A percentile compares a stretch with the other conserved stretches of the same genome.
phyloP scores from a whole-genome alignment of 2,888 invertebrate species.

The Creontiades dilutus region DNA sequence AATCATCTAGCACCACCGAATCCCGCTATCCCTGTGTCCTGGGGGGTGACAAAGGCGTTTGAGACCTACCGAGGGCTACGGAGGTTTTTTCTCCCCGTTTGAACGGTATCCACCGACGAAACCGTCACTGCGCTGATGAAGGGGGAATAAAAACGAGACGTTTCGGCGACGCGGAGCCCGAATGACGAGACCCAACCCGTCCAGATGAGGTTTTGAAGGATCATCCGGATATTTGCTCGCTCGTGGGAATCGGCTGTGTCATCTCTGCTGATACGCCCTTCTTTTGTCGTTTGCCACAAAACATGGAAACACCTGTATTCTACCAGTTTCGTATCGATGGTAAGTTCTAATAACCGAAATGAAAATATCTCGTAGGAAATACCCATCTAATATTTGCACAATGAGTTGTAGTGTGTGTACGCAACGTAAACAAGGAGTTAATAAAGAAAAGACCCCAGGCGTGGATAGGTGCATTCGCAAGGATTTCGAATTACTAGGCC shows the following conservation, averaged over 20 bases:
- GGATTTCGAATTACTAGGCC: too few relatives aligned
- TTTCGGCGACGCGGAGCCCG: neutral
- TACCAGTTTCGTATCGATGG: too few relatives aligned
- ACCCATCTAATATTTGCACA: too few relatives aligned
- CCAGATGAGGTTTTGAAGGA: neutral
- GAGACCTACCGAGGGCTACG: neutral
- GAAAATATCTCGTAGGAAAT: too few relatives aligned
- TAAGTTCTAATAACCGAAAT: too few relatives aligned
- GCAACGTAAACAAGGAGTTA: too few relatives aligned
- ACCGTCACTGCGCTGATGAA: neutral
- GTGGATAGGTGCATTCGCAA: too few relatives aligned
- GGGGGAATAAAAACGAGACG: constrained; percentile 1
- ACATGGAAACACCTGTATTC: too few relatives aligned
- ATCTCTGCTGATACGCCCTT: neutral
- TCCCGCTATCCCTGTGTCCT: neutral
- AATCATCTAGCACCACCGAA: neutral
- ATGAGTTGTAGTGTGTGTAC: too few relatives aligned
- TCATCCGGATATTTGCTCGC: constrained; percentile 23
- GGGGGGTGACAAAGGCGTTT: neutral
- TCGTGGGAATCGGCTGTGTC: constrained; percentile 3
- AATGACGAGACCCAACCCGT: neutral
- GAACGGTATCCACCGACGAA: neutral
- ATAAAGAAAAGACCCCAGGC: too few relatives aligned
- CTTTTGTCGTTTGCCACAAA: neutral
- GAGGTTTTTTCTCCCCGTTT: neutral